Evolutionary conservation across 2,888 invertebrate species (phyloP).

Genomic region (Tortrix viridana): DNA sequence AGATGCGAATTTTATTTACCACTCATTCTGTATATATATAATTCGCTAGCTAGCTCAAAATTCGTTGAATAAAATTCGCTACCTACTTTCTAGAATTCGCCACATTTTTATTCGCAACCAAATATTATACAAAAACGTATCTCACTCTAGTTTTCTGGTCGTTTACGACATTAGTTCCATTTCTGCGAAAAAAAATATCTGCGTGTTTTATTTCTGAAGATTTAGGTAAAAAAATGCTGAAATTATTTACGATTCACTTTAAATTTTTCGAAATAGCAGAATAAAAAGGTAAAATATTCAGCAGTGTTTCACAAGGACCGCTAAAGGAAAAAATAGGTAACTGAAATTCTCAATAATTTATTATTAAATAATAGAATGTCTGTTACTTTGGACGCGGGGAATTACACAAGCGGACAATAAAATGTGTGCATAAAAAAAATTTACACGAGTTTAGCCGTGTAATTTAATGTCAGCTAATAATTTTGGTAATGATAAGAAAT

Average conservation of each 20-base stretch:
- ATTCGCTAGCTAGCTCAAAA: background rate
- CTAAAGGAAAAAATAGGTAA: conserved; percentile 30
- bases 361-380: conserved; percentile 35
- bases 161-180: too few relatives aligned
- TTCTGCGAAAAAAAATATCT: too few relatives aligned
- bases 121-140: too few relatives aligned
- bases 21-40: background rate
- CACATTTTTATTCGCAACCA: too few relatives aligned
- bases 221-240: conserved; percentile 9
- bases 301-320: conserved; percentile 21
- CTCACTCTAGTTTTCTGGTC: too few relatives aligned
- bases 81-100: too few relatives aligned
- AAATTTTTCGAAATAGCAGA: conserved; percentile 14
- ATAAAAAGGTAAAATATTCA: conserved; percentile 27
- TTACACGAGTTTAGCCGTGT: too few relatives aligned
- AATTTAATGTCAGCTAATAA: too few relatives aligned
- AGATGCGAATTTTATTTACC: background rate
- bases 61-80: too few relatives aligned
- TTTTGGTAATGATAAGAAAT: too few relatives aligned
- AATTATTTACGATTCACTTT: conserved; percentile 15
- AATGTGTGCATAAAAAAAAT: background rate
- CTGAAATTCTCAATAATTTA: conserved; percentile 35
- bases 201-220: background rate
- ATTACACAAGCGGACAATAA: conserved; percentile 8
- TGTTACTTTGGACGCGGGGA: conserved; percentile 24